A percentile compares a stretch with the other conserved stretches of the same genome.
These are phyloP conservation scores for Sebastes iracundus DNA, from an alignment of 2,797 vertebrate genomes.

Conservation along the genomic window DNA sequence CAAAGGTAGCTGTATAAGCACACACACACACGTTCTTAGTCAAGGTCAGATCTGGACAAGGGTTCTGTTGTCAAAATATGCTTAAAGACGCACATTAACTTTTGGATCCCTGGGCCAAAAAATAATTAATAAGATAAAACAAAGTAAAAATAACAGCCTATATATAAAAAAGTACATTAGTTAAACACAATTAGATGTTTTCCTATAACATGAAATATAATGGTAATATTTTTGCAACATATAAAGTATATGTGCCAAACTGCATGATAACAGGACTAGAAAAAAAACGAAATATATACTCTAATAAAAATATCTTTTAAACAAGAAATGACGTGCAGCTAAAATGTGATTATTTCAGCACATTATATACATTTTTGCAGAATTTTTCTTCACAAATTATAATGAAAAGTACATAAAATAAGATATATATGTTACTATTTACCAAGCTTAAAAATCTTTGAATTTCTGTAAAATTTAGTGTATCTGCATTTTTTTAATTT, in stretches of 20 bases:
- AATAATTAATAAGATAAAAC: neutral
- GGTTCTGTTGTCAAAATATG: slow-evolving; percentile 36
- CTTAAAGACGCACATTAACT: slow-evolving; percentile 8
- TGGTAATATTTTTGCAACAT: neutral
- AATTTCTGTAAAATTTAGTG: too few species aligned
- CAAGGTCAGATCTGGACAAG: slow-evolving; percentile 70
- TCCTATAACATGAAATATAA: neutral
- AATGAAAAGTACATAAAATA: neutral
- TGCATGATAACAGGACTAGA: neutral
- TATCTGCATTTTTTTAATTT: too few species aligned
- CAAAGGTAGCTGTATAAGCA: neutral
- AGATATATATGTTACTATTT: neutral
- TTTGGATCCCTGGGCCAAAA: neutral
- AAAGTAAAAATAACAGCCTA: neutral
- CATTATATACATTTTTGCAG: neutral
- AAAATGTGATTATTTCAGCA: neutral
- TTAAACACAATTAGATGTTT: neutral
- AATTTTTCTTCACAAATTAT: too few species aligned
- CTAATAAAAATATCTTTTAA: neutral
- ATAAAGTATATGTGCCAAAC: neutral
- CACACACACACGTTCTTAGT: slow-evolving; percentile 25
- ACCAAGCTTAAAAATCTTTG: too few species aligned
- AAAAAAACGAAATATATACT: neutral
- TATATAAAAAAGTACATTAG: neutral
- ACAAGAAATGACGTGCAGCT: neutral